Base-by-base conservation (phyloP, 2,888 invertebrate species). In the Troglohyphantes excavatus region DNA sequence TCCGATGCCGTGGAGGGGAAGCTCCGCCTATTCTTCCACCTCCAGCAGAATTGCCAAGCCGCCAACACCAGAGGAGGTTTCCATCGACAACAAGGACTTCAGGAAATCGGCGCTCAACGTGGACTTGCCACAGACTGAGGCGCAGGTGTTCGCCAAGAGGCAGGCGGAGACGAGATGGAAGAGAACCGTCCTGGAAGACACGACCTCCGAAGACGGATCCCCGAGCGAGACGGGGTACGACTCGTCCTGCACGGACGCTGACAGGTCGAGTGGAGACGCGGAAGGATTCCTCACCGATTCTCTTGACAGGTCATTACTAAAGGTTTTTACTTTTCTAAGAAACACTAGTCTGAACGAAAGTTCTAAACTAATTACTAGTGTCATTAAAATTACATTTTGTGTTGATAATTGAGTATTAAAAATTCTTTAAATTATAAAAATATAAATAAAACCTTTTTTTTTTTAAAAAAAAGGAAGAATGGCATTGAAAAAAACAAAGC, bases 201-300 rank as follows among this genome's bases (percentile, higher is more conserved):
- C 11, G 5, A 75, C 84, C 3, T 89, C 89, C 0, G 83, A 83
- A 19, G 89, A 89, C 9, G 89, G 83, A 0, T 86, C 86, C 0
- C 79, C 72, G 7, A 81, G 87, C n/a, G 89, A 89, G 63, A 89
- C 89, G 13, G 89, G 89, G 6, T 89, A 89, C 29, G 89, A 88
- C 11, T 88, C 82, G n/a, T 88, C 88, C 3, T 82, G 17, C 27
- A 88, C 88, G 1, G 87, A 88, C 43, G 82, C 82, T 19, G 89
- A 83, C 19, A 59, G 76, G 17, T 82, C 81, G 5, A 76, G 89
- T 29, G 53, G 67, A 2, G 81, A 88, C n/a, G 46, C 81, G 2
- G 86, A 86, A 23, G 68, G 87, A 3, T 43, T 86, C 7, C 61
- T 86, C 43, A 86, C 86, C 0, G 86, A 86, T 70, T 86, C 86